Conservation (phyloP, 2,888 invertebrate genomes). For the Nemotelus pantherinus region DNA sequence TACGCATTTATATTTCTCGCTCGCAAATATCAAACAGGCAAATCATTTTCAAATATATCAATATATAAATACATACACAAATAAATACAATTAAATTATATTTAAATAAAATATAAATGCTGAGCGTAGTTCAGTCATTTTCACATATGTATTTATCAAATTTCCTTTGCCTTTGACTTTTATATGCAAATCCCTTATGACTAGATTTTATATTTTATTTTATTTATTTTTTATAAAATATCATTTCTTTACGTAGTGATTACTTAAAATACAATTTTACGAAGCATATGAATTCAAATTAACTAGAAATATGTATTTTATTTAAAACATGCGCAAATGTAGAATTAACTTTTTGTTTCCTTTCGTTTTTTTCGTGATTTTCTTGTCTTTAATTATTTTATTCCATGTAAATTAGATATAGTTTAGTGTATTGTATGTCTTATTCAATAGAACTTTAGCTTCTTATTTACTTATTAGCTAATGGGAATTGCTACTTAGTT, state of each 20-base stretch:
- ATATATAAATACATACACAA: too few relatives aligned
- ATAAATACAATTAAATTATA: not conserved
- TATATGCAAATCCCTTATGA: not conserved
- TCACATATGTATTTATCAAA: not conserved
- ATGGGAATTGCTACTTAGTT: too few relatives aligned
- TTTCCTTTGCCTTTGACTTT: not conserved
- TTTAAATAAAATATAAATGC: not conserved
- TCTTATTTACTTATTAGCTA: too few relatives aligned
- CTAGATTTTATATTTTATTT: not conserved
- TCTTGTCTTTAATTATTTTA: not conserved
- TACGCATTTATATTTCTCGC: too few relatives aligned
- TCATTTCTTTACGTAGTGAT: not conserved
- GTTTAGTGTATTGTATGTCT: too few relatives aligned
- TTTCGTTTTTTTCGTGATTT: not conserved
- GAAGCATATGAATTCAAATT: not conserved
- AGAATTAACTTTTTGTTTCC: not conserved
- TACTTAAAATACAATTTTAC: not conserved
- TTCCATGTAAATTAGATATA: not conserved
- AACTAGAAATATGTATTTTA: not conserved
- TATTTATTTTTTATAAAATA: not conserved
- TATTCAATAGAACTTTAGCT: too few relatives aligned
- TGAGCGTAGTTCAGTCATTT: not conserved
- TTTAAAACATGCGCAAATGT: not conserved
- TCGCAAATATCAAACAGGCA: too few relatives aligned
- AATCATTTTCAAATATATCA: too few relatives aligned